Evolutionary conservation across 2,113 vertebrate species (phyloP).

Genomic region (Harpagus bidentatus): DNA sequence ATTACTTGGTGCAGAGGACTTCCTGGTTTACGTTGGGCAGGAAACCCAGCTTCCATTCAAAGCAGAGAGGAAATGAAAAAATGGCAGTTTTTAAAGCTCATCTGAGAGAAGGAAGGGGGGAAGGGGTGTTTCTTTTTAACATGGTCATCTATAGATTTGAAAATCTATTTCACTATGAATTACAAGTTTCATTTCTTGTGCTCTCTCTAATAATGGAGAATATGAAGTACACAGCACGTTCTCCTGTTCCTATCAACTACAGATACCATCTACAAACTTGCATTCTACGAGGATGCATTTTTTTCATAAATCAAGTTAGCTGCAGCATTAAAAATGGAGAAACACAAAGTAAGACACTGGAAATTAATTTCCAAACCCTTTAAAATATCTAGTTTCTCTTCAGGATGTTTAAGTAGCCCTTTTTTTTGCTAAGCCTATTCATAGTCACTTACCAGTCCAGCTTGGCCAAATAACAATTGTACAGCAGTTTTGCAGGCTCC

Average conservation of each 20-base stretch:
- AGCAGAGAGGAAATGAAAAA: not conserved
- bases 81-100: not conserved
- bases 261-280: not conserved
- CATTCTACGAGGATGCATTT: not conserved
- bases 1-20: not conserved
- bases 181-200: not conserved
- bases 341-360: not conserved
- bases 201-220: not conserved
- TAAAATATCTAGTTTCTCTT: not conserved
- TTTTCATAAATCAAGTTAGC: not conserved
- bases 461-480: constrained; percentile 94
- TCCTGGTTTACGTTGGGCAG: not conserved
- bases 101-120: not conserved
- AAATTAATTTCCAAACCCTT: not conserved
- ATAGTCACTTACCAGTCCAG: constrained; percentile 88
- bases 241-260: not conserved
- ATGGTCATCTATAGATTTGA: not conserved
- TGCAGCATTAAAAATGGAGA: not conserved
- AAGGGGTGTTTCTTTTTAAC: not conserved
- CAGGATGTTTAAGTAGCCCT: not conserved
- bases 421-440: not conserved
- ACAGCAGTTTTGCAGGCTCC: constrained; percentile 97
- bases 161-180: not conserved
- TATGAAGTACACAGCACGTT: not conserved
- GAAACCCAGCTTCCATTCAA: not conserved